A percentile compares a stretch with the other conserved stretches of the same genome.
Evolutionary conservation across 2,888 invertebrate species (phyloP).

Genomic region (Coelogynopora nodosa): DNA sequence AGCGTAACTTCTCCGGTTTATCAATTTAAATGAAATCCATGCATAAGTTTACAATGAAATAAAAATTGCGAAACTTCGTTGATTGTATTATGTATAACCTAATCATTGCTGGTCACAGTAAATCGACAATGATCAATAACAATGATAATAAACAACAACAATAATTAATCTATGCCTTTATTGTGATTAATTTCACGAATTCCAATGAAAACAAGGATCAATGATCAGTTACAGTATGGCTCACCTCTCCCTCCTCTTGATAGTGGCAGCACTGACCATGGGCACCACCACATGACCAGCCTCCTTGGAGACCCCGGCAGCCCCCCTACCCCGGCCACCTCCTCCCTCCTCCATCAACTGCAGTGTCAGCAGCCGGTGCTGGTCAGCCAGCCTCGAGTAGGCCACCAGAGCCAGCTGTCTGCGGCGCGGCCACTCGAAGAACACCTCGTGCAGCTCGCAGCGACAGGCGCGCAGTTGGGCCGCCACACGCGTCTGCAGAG

Average conservation of each 20-base stretch:
- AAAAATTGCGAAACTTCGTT: too few species aligned
- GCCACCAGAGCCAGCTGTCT: constrained; percentile 1
- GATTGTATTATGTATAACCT: too few species aligned
- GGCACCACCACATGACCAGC: not conserved
- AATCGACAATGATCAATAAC: too few species aligned
- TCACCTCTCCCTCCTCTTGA: not conserved
- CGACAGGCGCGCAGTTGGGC: constrained; percentile 21
- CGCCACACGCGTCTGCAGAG: not conserved
- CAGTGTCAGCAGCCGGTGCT: not conserved
- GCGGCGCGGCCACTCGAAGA: not conserved
- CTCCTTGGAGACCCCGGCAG: not conserved
- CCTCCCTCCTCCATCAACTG: not conserved
- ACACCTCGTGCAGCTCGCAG: not conserved
- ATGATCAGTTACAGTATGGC: too few species aligned
- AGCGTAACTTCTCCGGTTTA: too few species aligned
- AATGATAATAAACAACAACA: not conserved
- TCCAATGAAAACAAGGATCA: too few species aligned
- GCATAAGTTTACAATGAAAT: too few species aligned
- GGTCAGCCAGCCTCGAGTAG: not conserved
- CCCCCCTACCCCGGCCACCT: not conserved
- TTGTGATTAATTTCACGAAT: too few species aligned
- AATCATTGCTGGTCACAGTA: too few species aligned
- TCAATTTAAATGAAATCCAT: too few species aligned
- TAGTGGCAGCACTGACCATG: not conserved
- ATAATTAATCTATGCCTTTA: not conserved